Percentiles rank a stretch among this genome's conserved stretches.
These are phyloP conservation scores for Oryctes rhinoceros DNA, from an alignment of 1,140 invertebrate genomes.

Conservation along the genomic window DNA sequence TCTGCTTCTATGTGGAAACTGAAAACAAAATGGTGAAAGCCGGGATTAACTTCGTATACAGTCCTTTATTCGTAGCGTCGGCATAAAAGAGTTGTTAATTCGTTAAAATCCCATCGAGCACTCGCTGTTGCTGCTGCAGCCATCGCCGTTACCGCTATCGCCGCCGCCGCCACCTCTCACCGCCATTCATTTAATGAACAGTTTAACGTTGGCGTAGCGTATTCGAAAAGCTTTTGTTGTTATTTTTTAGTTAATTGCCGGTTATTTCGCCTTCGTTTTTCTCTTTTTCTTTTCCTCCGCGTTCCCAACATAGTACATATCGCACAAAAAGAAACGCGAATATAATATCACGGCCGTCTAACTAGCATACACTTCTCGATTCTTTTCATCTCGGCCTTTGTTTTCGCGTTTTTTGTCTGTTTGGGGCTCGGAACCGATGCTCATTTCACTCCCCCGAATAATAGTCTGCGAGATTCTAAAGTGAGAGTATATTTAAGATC, in stretches of 20 bases:
- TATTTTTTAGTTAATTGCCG: constrained; percentile 37
- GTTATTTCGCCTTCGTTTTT: constrained; percentile 25
- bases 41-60: constrained; percentile 37
- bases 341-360: constrained; percentile 25
- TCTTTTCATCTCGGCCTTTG: constrained; percentile 23
- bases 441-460: not conserved
- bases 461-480: not conserved
- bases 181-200: constrained; percentile 32
- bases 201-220: constrained; percentile 31
- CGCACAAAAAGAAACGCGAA: constrained; percentile 21
- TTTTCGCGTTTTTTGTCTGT: constrained; percentile 12
- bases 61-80: constrained; percentile 27
- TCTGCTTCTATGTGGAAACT: constrained; percentile 20
- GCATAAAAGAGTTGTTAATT: constrained; percentile 36
- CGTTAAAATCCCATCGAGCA: constrained; percentile 17
- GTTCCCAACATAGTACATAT: not conserved
- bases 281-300: not conserved
- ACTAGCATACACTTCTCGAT: constrained; percentile 30
- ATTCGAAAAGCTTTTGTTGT: constrained; percentile 33
- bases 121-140: not conserved
- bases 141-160: not conserved
- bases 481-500: not conserved
- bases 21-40: constrained; percentile 31
- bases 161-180: not conserved
- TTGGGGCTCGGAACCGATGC: constrained; percentile 1